Evolutionary conservation across 1,140 invertebrate genomes (phyloP).

Genomic region (Halesus radiatus): DNA sequence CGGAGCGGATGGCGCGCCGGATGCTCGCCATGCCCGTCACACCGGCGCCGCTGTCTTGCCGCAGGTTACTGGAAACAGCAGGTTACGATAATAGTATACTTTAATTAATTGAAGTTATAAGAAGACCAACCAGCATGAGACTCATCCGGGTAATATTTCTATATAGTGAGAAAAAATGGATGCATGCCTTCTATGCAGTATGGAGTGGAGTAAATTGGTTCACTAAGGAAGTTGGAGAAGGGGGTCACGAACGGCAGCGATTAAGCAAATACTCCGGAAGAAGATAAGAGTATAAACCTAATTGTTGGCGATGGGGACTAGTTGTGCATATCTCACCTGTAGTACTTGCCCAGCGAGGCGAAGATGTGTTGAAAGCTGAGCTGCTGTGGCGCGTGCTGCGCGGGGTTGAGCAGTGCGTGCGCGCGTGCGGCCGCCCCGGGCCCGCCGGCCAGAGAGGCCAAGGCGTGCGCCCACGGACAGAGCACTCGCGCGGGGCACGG

Average conservation of each 20-base stretch:
- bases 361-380: constrained; percentile 94
- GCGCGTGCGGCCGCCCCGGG: constrained; percentile 82
- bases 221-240: too few relatives aligned
- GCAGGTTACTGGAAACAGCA: constrained; percentile 64
- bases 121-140: too few relatives aligned
- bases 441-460: constrained; percentile 84
- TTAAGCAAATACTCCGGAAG: too few relatives aligned
- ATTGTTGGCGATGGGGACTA: too few relatives aligned
- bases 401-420: constrained; percentile 85
- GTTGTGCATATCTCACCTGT: constrained; percentile 63
- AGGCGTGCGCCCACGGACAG: constrained; percentile 89
- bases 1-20: constrained; percentile 80
- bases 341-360: constrained; percentile 84
- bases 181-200: too few relatives aligned
- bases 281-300: too few relatives aligned
- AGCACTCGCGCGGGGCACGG: constrained; percentile 88
- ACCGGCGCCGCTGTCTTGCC: constrained; percentile 69
- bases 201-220: too few relatives aligned
- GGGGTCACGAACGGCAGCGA: too few relatives aligned
- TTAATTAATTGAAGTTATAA: background rate
- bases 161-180: too few relatives aligned
- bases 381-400: constrained; percentile 66
- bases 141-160: too few relatives aligned
- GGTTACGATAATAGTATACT: too few relatives aligned
- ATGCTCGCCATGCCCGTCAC: constrained; percentile 31